Conservation (phyloP, 2,797 vertebrate species). For the Urocyon cinereoargenteus region DNA sequence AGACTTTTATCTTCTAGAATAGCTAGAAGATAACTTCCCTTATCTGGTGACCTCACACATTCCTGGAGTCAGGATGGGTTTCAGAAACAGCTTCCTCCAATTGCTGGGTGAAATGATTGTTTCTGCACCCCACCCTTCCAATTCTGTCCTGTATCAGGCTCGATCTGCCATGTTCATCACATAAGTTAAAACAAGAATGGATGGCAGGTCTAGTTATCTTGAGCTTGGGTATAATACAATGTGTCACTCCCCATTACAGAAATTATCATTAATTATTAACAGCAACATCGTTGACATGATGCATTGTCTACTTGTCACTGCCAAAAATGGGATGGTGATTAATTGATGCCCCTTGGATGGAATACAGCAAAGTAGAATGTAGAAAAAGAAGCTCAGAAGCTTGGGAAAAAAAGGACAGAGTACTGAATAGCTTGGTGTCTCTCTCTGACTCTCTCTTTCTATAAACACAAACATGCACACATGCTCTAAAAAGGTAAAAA, state of each 20-base stretch:
- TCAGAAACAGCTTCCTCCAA: background rate
- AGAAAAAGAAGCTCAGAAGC: background rate
- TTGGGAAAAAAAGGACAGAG: background rate
- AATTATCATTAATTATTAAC: constrained; percentile 78
- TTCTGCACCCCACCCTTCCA: background rate
- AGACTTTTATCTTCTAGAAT: constrained; percentile 6
- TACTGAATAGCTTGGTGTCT: background rate
- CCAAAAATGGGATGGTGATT: constrained; percentile 62
- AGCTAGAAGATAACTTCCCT: background rate
- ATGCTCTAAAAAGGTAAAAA: background rate
- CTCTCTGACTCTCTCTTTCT: background rate
- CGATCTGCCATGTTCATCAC: background rate
- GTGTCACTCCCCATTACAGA: constrained; percentile 57
- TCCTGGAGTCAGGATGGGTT: background rate
- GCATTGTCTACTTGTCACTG: constrained; percentile 57
- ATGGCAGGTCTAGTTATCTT: background rate
- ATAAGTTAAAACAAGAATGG: background rate
- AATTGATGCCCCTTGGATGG: constrained; percentile 43
- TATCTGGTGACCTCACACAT: background rate
- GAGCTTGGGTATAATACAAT: constrained; percentile 6
- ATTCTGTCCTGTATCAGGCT: background rate
- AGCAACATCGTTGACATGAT: constrained; percentile 67
- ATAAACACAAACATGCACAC: background rate
- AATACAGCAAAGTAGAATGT: background rate
- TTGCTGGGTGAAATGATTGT: background rate